Evolutionary conservation across 2,113 vertebrate species (phyloP), one percentile per base, ranked within the genome.

Genomic region (Sminthopsis crassicaudata): DNA sequence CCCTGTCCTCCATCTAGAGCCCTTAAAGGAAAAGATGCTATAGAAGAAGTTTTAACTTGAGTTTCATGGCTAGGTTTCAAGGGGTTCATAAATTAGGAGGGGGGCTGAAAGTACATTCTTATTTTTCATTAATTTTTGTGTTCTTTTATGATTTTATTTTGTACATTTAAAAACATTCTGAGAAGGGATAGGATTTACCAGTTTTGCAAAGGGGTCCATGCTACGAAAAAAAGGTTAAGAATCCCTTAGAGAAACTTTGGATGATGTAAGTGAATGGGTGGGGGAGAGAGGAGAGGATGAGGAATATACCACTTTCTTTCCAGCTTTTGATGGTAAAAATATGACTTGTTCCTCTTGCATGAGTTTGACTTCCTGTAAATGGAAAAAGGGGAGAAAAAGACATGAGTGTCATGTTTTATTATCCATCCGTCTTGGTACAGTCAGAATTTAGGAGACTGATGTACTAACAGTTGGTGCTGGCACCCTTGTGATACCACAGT

Each of bases 361-460:
- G 42, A 91, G 55, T 19, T 50, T 84, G 60, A 88, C 94, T 95
- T 95, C 93, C 90, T 90, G 95, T 50, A 84, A 55, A 90, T 96
- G 93, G 89, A 76, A 46, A 94, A 51, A 88, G 42, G 3, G 96
- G 93, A 76, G 53, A 36, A 55, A 91, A 55, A n/a, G 24, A 26
- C 84, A 50, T 52, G n/a, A 67, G 46, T n/a, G 92, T 60, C 51
- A 8, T 93, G 95, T 91, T 92, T 95, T 57, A 90, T 30, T 55
- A 51, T 8, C 76, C 12, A 26, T 46, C 53, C 0, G n/a, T 53
- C 84, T 36, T 53, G 88, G 95, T 67, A 0, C 50, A 42, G 94
- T 3, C 14, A 53, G 91, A 53, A 30, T 9, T 0, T 22, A 48
- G 92, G 48, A 46, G 88, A 89, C 92, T 25, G 25, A 92, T 53